phyloP scores from a whole-genome alignment of 2,888 invertebrate species.

The Leptinotarsa juncta region DNA sequence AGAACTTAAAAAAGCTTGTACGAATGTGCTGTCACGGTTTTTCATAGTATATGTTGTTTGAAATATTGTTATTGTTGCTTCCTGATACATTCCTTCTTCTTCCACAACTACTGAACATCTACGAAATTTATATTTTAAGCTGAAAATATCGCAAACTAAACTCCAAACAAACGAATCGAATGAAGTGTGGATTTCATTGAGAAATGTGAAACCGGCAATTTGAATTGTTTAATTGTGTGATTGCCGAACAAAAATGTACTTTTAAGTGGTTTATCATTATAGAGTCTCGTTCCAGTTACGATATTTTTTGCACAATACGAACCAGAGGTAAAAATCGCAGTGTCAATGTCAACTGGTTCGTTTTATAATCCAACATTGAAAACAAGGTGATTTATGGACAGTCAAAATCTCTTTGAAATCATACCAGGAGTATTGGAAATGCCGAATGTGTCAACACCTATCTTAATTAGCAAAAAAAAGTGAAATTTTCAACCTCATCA shows the following conservation, averaged over 20 bases:
- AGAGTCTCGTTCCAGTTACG: conserved; percentile 24
- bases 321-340: conserved; percentile 35
- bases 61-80: no score
- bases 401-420: conserved; percentile 29
- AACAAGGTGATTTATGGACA: conserved; percentile 33
- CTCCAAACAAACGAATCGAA: no score
- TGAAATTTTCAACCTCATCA: no score
- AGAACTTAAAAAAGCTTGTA: no score
- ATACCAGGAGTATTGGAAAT: conserved; percentile 2
- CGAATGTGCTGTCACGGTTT: no score
- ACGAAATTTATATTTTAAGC: no score
- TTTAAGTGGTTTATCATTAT: conserved; percentile 7
- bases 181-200: not conserved
- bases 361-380: conserved; percentile 35
- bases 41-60: no score
- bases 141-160: no score
- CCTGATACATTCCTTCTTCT: no score
- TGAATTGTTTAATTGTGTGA: conserved; percentile 19
- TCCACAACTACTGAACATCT: no score
- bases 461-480: no score
- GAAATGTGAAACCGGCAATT: not conserved
- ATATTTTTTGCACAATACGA: conserved; percentile 21
- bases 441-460: not conserved
- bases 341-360: conserved; percentile 39
- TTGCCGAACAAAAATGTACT: conserved; percentile 17